Evolutionary conservation across 2,797 vertebrate species (phyloP), one percentile per base, ranked within the genome.

Genomic region (Halcyon smyrnensis): DNA sequence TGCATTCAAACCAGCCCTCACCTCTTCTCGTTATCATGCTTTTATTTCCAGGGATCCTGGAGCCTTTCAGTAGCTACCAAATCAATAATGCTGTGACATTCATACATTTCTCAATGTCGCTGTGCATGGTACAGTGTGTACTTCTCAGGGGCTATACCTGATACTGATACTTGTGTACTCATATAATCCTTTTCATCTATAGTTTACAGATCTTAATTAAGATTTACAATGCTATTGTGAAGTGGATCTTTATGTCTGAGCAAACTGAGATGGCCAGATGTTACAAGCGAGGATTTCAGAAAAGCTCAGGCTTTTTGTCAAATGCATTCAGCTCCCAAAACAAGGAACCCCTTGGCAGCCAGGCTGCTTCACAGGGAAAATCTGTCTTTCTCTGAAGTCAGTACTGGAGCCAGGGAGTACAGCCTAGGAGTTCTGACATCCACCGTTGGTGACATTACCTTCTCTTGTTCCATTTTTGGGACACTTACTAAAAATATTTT

Each of bases 61-160:
- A 93, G 78, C 93, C 78, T 85, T 96, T 92, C 71, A 92, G 81
- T 75, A 85, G 71, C 88, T 95, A 83, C 82, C 70, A 82, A 94
- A 97, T 95, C 96, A 96, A 89, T 95, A 95, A 89, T 4, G 46
- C 75, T 78, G 89, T 94, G 96, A 83, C 88, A 78, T 91, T 93
- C 90, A 73, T 56, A 63, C 84, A 69, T 95, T 92, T 78, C 90
- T 92, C 87, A 95, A 48, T 90, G 90, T 64, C 1, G 1, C 80
- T 27, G 78, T 84, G 84, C 74, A 14, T 39, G 60, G 84, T 81
- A 51, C 71, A 54, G 68, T 2, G 1, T 59, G 25, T 71, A 62
- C 27, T 89, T 94, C 86, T 87, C 71, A 15, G 86, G 56, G 69
- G 46, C 84, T 89, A 9, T 59, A 81, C 78, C 50, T 83, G 92